Base-by-base conservation (phyloP, 2,797 vertebrate species). In the Galaxias olidus region DNA sequence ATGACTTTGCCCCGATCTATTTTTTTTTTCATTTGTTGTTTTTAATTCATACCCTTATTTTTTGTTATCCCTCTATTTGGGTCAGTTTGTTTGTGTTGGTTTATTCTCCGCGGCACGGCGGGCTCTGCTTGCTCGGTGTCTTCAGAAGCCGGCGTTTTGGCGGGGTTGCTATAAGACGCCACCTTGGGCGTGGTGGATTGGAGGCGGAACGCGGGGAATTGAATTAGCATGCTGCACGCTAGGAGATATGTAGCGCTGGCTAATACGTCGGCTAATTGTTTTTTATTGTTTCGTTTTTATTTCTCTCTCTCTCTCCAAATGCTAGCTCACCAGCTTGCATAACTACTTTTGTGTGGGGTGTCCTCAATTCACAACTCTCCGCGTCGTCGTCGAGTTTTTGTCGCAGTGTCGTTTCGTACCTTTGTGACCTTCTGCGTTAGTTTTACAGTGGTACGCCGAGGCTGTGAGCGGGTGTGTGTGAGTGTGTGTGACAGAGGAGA, bases 21-120 rank as follows among this genome's bases (percentile, higher is more conserved):
- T 61, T 78, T 76, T 77, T 69, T 77, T 88, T 82, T 82, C 8
- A 41, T 79, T 40, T 65, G 82, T 80, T 84, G 81, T 87, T 78
- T 30, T 3, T 30, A 30, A 30, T 30, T 30, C n/a, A n/a, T n/a
- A n/a, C n/a, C n/a, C n/a, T n/a, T n/a, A n/a, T n/a, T 30, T 30
- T 30, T 30, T 30, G 30, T 30, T 30, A 3, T 73, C 74, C 66
- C n/a, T 68, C 47, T 76, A 85, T 88, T 84, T 86, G 80, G 85
- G 85, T 85, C 83, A 84, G 61, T 86, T 81, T 69, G 67, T 59
- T 10, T 40, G 61, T 59, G 69, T 80, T 65, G 80, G 65, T 81
- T 86, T 81, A 66, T 75, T 82, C 77, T 73, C 40, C 53, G 20
- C 46, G 17, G 76, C 79, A 81, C 82, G 47, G 73, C 18, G 18